These are phyloP conservation scores for Cyphomyrus plagiostoma DNA, from an alignment of 2,113 vertebrate species.

Conservation along the genomic window DNA sequence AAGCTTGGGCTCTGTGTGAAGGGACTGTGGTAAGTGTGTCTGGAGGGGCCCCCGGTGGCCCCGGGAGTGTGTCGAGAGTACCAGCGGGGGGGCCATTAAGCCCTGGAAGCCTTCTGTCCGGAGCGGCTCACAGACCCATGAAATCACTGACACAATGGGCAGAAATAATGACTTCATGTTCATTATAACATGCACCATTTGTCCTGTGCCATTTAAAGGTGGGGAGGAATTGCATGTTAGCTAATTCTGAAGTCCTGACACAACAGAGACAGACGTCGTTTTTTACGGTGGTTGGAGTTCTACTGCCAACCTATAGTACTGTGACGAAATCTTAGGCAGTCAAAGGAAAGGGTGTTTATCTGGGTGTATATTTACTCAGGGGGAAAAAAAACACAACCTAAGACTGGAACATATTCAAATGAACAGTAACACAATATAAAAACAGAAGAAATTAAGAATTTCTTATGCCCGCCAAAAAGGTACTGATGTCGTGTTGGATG, in stretches of 20 bases:
- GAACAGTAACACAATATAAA: background rate
- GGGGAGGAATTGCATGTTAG: background rate
- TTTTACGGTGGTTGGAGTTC: background rate
- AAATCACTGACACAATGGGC: background rate
- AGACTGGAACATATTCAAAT: background rate
- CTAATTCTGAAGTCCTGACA: background rate
- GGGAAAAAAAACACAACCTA: background rate
- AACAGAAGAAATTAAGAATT: background rate
- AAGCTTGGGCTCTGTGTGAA: background rate
- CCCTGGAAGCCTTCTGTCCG: background rate
- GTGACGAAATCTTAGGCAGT: background rate
- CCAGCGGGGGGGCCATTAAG: background rate
- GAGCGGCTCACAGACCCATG: background rate
- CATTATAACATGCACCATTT: constrained; percentile 2
- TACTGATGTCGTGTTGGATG: background rate
- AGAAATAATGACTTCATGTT: background rate
- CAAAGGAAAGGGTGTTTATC: background rate
- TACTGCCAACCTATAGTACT: background rate
- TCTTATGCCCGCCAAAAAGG: background rate
- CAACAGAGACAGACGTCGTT: background rate
- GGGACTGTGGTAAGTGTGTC: background rate
- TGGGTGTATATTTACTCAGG: background rate
- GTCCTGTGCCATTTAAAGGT: background rate
- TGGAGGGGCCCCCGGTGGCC: background rate
- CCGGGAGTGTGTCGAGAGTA: background rate